A percentile compares a stretch with the other conserved stretches of the same genome.
These are phyloP conservation scores for Balanococcus diminutus DNA, from an alignment of 2,888 invertebrate species.

Conservation along the genomic window DNA sequence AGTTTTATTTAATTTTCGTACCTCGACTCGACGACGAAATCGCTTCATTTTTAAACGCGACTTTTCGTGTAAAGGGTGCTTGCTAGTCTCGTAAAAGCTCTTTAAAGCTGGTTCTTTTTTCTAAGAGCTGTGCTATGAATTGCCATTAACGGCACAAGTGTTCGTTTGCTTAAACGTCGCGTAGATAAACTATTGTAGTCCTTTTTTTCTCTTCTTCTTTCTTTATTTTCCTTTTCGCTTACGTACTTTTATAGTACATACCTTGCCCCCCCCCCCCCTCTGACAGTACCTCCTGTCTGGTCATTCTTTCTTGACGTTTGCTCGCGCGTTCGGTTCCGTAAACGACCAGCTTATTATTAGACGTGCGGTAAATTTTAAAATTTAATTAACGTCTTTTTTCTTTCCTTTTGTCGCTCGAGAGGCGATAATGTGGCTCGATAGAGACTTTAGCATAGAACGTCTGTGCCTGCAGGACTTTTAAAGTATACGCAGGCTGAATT, in stretches of 20 bases:
- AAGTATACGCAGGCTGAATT: too few species aligned
- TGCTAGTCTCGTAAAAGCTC: conserved; percentile 31
- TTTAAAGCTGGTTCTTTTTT: conserved; percentile 1
- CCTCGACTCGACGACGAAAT: conserved; percentile 10
- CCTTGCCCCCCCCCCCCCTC: not conserved
- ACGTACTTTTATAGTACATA: not conserved
- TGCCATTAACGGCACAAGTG: conserved; percentile 40
- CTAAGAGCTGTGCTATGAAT: not conserved
- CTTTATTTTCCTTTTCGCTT: not conserved
- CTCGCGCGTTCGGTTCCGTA: not conserved
- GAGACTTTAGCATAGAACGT: not conserved
- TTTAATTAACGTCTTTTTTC: conserved; percentile 4
- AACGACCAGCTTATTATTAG: conserved; percentile 2
- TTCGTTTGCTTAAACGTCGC: conserved; percentile 37
- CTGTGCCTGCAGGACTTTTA: not conserved
- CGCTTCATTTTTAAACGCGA: conserved; percentile 13
- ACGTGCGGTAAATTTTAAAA: conserved; percentile 21
- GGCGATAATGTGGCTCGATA: not conserved
- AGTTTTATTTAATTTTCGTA: conserved; percentile 20
- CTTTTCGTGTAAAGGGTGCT: conserved; percentile 20
- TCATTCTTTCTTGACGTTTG: not conserved
- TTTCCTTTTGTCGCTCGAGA: not conserved
- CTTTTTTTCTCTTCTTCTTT: not conserved
- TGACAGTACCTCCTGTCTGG: not conserved
- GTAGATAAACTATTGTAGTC: conserved; percentile 30